Evolutionary conservation across 2,797 vertebrate genomes (phyloP).

Genomic region (Anisognathus igniventris): DNA sequence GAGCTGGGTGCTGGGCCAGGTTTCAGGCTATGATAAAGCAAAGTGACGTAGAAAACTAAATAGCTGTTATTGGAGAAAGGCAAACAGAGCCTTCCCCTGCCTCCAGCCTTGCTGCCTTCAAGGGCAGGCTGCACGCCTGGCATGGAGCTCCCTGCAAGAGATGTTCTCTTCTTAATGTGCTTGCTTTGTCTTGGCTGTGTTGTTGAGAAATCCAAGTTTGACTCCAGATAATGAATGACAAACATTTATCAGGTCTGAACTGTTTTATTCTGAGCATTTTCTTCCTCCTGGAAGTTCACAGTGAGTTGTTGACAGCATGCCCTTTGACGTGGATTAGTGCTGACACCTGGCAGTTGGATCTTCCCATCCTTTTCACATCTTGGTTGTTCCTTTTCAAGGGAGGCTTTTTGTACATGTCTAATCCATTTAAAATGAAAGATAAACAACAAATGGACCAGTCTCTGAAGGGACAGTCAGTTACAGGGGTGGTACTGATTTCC

Average conservation of each 20-base stretch:
- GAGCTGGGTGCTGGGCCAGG: not conserved
- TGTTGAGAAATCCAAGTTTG: slow-evolving; percentile 18
- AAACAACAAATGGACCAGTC: not conserved
- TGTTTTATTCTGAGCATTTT: not conserved
- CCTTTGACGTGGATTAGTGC: not conserved
- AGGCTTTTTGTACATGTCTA: not conserved
- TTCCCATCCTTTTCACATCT: not conserved
- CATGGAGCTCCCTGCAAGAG: not conserved
- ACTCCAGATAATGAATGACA: slow-evolving; percentile 20
- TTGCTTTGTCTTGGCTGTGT: not conserved
- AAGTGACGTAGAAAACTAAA: not conserved
- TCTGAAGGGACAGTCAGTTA: not conserved
- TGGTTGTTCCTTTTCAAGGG: not conserved
- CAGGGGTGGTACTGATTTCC: not conserved
- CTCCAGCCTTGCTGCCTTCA: slow-evolving; percentile 11
- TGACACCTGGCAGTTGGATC: not conserved
- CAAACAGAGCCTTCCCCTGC: slow-evolving; percentile 33
- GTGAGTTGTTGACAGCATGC: not conserved
- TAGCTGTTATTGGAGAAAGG: slow-evolving; percentile 15
- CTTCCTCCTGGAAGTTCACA: slow-evolving; percentile 19
- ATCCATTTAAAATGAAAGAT: slow-evolving; percentile 17
- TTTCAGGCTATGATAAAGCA: not conserved
- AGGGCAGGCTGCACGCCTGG: not conserved
- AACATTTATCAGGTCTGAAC: slow-evolving; percentile 15
- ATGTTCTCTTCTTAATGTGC: not conserved